Evolutionary conservation across 1,140 invertebrate genomes (phyloP), one percentile per base, ranked within the genome.

Genomic region (Drosophila virilis): DNA sequence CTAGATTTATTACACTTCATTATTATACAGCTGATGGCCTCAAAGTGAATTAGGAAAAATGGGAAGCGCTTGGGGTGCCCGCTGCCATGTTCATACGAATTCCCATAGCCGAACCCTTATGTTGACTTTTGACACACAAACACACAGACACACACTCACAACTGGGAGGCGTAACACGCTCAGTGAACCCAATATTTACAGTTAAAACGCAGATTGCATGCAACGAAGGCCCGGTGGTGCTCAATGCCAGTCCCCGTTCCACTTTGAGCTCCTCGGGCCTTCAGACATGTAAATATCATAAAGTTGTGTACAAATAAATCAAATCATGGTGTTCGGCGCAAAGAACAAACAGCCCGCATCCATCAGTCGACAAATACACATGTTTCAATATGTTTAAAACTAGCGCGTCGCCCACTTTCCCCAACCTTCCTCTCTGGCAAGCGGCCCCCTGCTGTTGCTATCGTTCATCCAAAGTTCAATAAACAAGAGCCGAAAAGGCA

Each of bases 231-330:
- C 64, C 22, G 22, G 22, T 5, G 22, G 22, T 40, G 22, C 40
- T 46, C 48, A 64, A 71, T 64, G 51, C 51, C 67, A 65, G 43
- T 5, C 15, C 50, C 10, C n/a, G 45, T 62, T 57, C 51, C 52
- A 64, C 37, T 38, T 22, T 38, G 10, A 7, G 17, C 12, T 43
- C 15, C 15, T 48, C 35, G 46, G 35, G 37, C 48, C 42, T 43
- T 57, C 74, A 69, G 74, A 78, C 82, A 81, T 80, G 82, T 86
- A 86, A 86, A 86, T 86, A 86, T 86, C 75, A 86, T 86, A 86
- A 86, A 86, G 75, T 71, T 78, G 82, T 85, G 82, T 78, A 86
- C 82, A 86, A 86, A 86, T 86, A 86, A 86, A 86, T 86, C 82
- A 86, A 86, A 81, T 86, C 82, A 75, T 71, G 61, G 62, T 69